Evolutionary conservation across 2,797 vertebrate genomes (phyloP).

Genomic region (Petrocephalus sullivani): DNA sequence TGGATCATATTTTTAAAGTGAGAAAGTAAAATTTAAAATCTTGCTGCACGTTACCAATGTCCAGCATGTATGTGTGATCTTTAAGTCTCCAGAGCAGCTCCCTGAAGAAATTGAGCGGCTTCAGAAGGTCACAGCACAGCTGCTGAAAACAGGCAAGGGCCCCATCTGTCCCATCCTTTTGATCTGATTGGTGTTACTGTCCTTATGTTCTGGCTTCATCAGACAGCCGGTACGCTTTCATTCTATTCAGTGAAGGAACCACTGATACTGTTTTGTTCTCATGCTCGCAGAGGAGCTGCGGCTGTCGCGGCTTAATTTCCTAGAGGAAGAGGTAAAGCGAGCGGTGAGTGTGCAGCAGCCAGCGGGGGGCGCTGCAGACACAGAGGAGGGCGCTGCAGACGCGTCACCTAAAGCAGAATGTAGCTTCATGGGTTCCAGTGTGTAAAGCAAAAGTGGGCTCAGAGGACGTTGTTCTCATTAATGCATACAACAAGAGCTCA

Average conservation of each 20-base stretch:
- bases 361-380: constrained; percentile 1
- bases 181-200: constrained; percentile 1
- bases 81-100: constrained; percentile 55
- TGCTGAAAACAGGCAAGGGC: constrained; percentile 55
- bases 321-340: constrained; percentile 38
- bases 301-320: constrained; percentile 40
- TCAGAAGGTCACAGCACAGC: constrained; percentile 50
- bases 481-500: neutral
- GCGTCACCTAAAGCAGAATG: neutral
- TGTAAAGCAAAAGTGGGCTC: neutral
- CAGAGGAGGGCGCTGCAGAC: constrained; percentile 7
- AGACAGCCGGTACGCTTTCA: neutral
- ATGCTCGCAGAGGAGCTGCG: constrained; percentile 48
- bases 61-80: neutral
- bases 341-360: constrained; percentile 25
- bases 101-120: constrained; percentile 50
- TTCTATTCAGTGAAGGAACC: neutral
- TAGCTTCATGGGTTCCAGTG: neutral
- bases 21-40: neutral
- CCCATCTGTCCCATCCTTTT: neutral
- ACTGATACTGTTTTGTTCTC: neutral
- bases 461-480: neutral
- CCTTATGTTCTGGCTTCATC: neutral
- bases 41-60: neutral
- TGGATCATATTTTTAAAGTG: neutral